phyloP scores from a whole-genome alignment of 2,888 invertebrate species.

The Pycnomerus fuliginosus region DNA sequence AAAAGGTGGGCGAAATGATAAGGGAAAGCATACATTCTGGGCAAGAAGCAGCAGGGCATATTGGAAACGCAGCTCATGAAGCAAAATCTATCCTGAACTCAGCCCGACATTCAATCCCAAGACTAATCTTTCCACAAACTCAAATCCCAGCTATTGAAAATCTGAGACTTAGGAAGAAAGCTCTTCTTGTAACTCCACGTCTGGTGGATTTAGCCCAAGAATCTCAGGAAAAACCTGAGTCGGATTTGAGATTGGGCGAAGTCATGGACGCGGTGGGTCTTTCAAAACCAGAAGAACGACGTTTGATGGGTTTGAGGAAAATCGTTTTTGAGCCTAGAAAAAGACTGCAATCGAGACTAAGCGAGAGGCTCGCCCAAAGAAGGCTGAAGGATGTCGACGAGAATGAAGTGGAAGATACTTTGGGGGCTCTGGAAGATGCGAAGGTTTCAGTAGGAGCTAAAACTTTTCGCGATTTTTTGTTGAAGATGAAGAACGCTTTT shows the following conservation, averaged over 20 bases:
- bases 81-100: conserved; percentile 41
- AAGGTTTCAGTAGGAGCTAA: conserved; percentile 29
- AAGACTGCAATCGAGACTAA: not conserved
- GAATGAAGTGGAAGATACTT: conserved; percentile 19
- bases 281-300: conserved; percentile 40
- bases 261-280: conserved; percentile 47
- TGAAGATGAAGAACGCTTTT: conserved; percentile 31
- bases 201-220: conserved; percentile 28
- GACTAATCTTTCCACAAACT: conserved; percentile 37
- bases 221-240: not conserved
- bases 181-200: conserved; percentile 33
- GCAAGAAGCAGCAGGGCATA: conserved; percentile 44
- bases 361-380: conserved; percentile 4
- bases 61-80: conserved; percentile 44
- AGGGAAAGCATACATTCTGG: conserved; percentile 45
- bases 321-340: conserved; percentile 29
- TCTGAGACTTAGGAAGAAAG: conserved; percentile 18
- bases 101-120: conserved; percentile 36
- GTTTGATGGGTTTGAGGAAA: conserved; percentile 33
- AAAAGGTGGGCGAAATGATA: conserved; percentile 42
- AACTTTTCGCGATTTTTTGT: conserved; percentile 32
- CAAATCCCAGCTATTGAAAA: conserved; percentile 23
- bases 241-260: conserved; percentile 33
- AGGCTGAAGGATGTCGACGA: too few relatives aligned
- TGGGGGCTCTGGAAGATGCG: conserved; percentile 25